Percentiles rank a stretch among this genome's conserved stretches.
Conservation (phyloP, 2,113 vertebrate genomes). For the Ramphastos sulfuratus region DNA sequence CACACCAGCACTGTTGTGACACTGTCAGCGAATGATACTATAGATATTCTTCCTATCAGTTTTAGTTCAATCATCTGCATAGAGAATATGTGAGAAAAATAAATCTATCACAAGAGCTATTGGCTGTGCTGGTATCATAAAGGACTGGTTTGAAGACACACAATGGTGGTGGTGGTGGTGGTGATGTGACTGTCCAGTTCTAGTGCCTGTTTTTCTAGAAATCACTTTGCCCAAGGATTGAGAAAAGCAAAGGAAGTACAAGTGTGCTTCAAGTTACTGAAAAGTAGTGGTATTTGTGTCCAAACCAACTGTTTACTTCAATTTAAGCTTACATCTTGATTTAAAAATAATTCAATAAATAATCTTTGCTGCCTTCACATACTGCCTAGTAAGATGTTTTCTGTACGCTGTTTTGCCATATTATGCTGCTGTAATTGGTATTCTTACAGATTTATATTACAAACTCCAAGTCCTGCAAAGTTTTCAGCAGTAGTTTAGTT, state of each 20-base stretch:
- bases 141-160: not conserved
- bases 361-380: not conserved
- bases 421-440: not conserved
- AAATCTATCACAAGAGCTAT: not conserved
- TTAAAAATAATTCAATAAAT: not conserved
- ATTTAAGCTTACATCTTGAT: not conserved
- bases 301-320: not conserved
- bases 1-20: not conserved
- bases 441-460: not conserved
- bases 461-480: not conserved
- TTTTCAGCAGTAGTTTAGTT: not conserved
- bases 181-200: not conserved
- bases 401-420: not conserved
- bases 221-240: not conserved
- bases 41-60: not conserved
- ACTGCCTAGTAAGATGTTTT: not conserved
- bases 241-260: not conserved
- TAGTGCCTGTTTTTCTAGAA: not conserved
- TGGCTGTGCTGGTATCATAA: not conserved
- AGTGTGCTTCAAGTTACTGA: not conserved
- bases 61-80: fast-evolving
- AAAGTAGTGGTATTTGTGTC: not conserved
- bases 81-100: not conserved
- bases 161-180: fast-evolving
- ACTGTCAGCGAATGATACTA: not conserved